Evolutionary conservation across 2,888 invertebrate genomes (phyloP), one percentile per base, ranked within the genome.

Genomic region (Geotrupes spiniger): DNA sequence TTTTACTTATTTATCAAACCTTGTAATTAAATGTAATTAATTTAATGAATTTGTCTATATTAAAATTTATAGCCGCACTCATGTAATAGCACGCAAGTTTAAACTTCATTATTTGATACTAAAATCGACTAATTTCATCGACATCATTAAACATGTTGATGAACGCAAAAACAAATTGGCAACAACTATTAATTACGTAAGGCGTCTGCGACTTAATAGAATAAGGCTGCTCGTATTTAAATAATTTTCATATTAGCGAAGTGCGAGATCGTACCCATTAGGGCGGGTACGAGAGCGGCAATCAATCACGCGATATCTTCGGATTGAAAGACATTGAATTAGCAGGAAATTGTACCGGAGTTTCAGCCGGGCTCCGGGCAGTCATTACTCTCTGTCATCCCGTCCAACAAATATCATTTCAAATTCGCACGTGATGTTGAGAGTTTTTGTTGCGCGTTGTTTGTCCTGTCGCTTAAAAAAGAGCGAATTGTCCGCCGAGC

Each of bases 291-390:
- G 33, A 21, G 6, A 26, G 31, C 46, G 47, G 66, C 66, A 69
- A 73, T 73, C 73, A 71, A 73, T 73, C 73, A 72, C 69, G 59
- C 62, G 63, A 64, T 71, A 71, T 72, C 72, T 70, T 69, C 60
- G 70, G 73, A 74, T 74, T 74, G 74, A 74, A 74, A 74, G 73
- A 73, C 74, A 74, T 74, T 74, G 74, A 74, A 74, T 74, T 72
- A 73, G 71, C 72, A 72, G 74, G 74, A 74, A 74, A 73, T 73
- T 73, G 71, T 68, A 68, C 68, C 65, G 62, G 62, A 62, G 61
- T 61, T 60, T 61, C 59, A 62, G 59, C 64, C 46, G 60, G 58
- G 63, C 63, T 52, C 56, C 44, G 59, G 59, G 60, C 58, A 51
- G 57, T 65, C 71, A 71, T 71, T 69, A 71, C 62, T 71, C 70